Base-by-base conservation (phyloP, 2,113 vertebrate species). In the Hyperopisus bebe region DNA sequence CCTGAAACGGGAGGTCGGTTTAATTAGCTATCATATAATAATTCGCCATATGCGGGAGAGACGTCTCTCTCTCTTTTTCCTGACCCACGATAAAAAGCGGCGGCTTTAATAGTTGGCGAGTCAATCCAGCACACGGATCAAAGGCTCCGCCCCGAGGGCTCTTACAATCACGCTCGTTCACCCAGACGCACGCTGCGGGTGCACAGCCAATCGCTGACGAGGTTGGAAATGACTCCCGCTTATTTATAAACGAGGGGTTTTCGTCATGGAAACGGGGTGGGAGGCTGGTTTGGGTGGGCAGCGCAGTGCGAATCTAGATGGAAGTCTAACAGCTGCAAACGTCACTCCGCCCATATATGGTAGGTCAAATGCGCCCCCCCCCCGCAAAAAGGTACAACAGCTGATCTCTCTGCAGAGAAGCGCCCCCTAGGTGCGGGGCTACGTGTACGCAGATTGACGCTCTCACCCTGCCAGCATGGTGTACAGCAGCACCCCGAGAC, bases 401-500 rank as follows among this genome's bases (percentile, higher is more conserved):
- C 62, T 4, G 62, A 70, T 70, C n/a, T 27, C n/a, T 11, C 62
- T 27, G 62, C n/a, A 77, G 11, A 77, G 35, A 3, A 11, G 70
- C 11, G 27, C 70, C 70, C 66, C 66, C 39, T 19, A 44, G 21
- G 4, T 70, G 55, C 62, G 0, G 42, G 31, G 3, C 17, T 9
- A 24, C 27, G 35, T 48, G 19, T 74, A 0, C 5, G 66, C 35
- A 46, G 47, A 27, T 35, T n/a, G 24, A 39, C 8, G 19, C 42
- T 62, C 94, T 93, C 90, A 96, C 95, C 96, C 96, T 74, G 96
- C 96, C 90, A 96, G 89, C 96, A 96, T 96, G 31, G 96, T 96
- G 80, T 96, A 96, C 31, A 96, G 93, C 70, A 96, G 92, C 88
- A 96, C 95, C 90, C 96, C 96, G 17, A 96, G 93, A 91, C 96